These are phyloP conservation scores for Andrena fulva DNA, from an alignment of 2,888 invertebrate species.

Conservation along the genomic window DNA sequence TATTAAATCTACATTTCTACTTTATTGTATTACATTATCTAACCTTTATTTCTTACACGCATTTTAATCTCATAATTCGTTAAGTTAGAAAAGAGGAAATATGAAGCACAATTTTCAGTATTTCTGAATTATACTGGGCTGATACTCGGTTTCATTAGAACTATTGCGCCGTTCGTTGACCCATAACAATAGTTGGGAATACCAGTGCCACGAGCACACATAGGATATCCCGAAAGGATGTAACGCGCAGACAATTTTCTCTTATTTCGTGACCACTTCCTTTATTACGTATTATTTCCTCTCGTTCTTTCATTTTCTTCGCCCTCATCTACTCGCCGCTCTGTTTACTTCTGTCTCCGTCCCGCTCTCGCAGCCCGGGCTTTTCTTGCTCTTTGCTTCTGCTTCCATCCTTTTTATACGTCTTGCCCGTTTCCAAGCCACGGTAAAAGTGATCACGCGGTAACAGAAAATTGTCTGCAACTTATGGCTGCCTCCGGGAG, in stretches of 20 bases:
- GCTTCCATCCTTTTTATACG: constrained; percentile 6
- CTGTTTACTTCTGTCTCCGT: constrained; percentile 31
- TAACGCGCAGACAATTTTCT: constrained; percentile 48
- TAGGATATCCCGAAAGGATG: not conserved
- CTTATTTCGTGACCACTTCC: constrained; percentile 47
- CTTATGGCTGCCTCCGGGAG: constrained; percentile 6
- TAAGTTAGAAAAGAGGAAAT: not conserved
- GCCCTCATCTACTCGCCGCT: constrained; percentile 22
- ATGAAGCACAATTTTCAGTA: too few species aligned
- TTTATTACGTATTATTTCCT: constrained; percentile 52
- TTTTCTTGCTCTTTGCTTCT: not conserved
- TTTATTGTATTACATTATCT: too few species aligned
- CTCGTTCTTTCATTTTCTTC: constrained; percentile 47
- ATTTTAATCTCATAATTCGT: not conserved
- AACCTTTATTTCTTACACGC: too few species aligned
- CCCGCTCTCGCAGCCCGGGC: not conserved
- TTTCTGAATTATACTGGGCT: not conserved
- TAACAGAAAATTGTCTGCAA: constrained; percentile 50
- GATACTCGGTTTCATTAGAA: constrained; percentile 1
- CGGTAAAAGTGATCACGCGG: constrained; percentile 39
- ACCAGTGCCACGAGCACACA: not conserved
- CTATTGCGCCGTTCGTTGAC: not conserved
- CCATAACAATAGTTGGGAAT: constrained; percentile 2
- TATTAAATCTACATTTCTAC: too few species aligned
- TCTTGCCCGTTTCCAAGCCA: constrained; percentile 18